A percentile compares a stretch with the other conserved stretches of the same genome.
phyloP scores from a whole-genome alignment of 2,113 vertebrate species.

The Ammodytes dubius region DNA sequence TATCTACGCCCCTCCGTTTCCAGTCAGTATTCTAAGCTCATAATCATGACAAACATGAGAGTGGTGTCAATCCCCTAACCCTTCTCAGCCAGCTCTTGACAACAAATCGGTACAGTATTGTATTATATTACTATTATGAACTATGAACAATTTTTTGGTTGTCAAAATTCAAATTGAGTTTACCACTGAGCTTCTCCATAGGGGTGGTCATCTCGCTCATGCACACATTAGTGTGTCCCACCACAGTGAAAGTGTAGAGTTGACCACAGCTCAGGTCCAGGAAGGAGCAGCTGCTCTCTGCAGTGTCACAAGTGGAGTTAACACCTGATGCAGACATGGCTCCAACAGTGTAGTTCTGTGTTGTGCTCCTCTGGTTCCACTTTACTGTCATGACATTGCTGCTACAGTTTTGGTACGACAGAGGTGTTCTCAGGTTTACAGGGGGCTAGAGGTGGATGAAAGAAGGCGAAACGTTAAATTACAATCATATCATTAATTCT shows the following conservation, averaged over 20 bases:
- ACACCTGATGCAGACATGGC: slow-evolving; percentile 58
- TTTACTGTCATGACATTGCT: slow-evolving; percentile 59
- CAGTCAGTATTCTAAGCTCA: neutral
- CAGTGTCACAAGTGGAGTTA: slow-evolving; percentile 64
- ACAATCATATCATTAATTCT: neutral
- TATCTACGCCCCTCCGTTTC: neutral
- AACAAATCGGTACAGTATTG: neutral
- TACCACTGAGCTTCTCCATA: slow-evolving; percentile 64
- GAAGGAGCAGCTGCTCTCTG: slow-evolving; percentile 67
- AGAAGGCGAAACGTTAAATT: neutral
- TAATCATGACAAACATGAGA: too few relatives aligned
- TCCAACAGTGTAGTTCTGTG: slow-evolving; percentile 69
- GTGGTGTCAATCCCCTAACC: too few relatives aligned
- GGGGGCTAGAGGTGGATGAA: slow-evolving; percentile 57
- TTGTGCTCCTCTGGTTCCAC: slow-evolving; percentile 53
- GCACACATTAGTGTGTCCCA: slow-evolving; percentile 72
- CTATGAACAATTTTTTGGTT: neutral
- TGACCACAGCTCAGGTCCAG: slow-evolving; percentile 76
- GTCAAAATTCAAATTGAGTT: neutral
- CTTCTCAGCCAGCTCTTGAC: neutral
- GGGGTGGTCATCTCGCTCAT: slow-evolving; percentile 66
- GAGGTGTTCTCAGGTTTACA: slow-evolving; percentile 68
- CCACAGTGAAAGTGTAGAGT: slow-evolving; percentile 75
- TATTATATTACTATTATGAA: too few relatives aligned
- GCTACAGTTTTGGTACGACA: slow-evolving; percentile 69